phyloP scores from a whole-genome alignment of 2,888 invertebrate genomes.

The Eumacrocentrus americanus region DNA sequence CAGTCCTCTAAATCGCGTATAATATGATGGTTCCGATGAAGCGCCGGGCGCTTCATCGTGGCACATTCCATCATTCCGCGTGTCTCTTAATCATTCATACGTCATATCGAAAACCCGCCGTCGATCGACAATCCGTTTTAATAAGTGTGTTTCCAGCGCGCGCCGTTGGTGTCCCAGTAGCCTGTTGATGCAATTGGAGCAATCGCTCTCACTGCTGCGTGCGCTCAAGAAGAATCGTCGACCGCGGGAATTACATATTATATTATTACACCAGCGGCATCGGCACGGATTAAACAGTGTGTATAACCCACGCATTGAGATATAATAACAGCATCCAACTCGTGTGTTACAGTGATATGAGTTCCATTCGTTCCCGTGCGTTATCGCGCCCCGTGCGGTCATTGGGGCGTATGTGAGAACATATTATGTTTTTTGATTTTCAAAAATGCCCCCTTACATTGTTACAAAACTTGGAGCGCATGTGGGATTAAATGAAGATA shows the following conservation, averaged over 20 bases:
- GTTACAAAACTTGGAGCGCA: too few relatives aligned
- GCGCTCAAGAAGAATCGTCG: background rate
- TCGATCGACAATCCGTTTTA: constrained; percentile 7
- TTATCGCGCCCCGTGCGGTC: background rate
- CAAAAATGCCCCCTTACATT: background rate
- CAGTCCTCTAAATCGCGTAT: constrained; percentile 5
- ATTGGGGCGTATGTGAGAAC: background rate
- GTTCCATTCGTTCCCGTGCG: background rate
- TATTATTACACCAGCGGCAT: background rate
- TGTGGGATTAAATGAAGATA: too few relatives aligned
- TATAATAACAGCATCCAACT: too few relatives aligned
- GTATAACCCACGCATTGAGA: too few relatives aligned
- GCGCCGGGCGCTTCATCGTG: background rate
- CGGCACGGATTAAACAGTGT: too few relatives aligned
- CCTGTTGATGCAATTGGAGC: background rate
- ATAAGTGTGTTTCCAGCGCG: background rate
- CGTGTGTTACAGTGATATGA: too few relatives aligned
- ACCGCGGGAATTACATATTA: background rate
- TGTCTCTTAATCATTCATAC: constrained; percentile 3
- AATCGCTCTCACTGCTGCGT: background rate
- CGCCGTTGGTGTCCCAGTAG: background rate
- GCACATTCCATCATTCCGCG: background rate
- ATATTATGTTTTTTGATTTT: background rate
- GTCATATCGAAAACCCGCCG: background rate
- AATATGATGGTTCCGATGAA: constrained; percentile 10